These are phyloP conservation scores for Plectropomus leopardus DNA, from an alignment of 2,113 vertebrate species.

Conservation along the genomic window DNA sequence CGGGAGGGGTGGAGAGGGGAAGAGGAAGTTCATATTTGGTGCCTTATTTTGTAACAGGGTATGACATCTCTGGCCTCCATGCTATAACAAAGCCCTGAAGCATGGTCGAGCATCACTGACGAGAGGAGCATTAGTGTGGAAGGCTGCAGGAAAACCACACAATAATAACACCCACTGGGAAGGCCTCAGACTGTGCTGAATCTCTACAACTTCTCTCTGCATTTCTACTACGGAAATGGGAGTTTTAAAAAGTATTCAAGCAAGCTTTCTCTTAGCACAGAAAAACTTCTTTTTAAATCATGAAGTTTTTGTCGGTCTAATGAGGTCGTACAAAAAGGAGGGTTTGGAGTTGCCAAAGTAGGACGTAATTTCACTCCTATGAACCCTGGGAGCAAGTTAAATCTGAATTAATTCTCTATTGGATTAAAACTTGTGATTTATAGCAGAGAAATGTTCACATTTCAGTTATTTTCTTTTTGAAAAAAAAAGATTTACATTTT, in stretches of 20 bases:
- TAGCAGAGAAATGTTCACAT: background rate
- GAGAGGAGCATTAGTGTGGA: slow-evolving; percentile 63
- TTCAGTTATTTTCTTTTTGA: background rate
- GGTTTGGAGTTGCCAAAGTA: slow-evolving; percentile 16
- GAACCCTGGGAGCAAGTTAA: slow-evolving; percentile 8
- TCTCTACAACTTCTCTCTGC: slow-evolving; percentile 20
- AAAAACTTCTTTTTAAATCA: slow-evolving; percentile 26
- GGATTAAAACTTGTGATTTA: background rate
- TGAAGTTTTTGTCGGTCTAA: background rate
- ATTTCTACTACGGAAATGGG: slow-evolving; percentile 39
- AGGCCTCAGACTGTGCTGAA: slow-evolving; percentile 38
- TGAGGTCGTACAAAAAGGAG: slow-evolving; percentile 7
- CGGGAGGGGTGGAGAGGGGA: background rate
- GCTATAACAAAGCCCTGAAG: slow-evolving; percentile 67
- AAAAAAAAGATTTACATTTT: background rate
- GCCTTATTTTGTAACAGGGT: slow-evolving; percentile 70
- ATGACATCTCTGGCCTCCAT: slow-evolving; percentile 69
- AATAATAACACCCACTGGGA: slow-evolving; percentile 80
- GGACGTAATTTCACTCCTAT: slow-evolving; percentile 1
- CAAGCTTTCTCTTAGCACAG: background rate
- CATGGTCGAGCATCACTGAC: slow-evolving; percentile 61
- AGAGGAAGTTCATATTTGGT: slow-evolving; percentile 50
- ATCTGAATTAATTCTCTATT: slow-evolving; percentile 1
- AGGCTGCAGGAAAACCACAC: slow-evolving; percentile 67
- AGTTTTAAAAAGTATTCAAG: slow-evolving; percentile 28